phyloP scores from a whole-genome alignment of 2,113 vertebrate species.

The Leptosomus discolor region DNA sequence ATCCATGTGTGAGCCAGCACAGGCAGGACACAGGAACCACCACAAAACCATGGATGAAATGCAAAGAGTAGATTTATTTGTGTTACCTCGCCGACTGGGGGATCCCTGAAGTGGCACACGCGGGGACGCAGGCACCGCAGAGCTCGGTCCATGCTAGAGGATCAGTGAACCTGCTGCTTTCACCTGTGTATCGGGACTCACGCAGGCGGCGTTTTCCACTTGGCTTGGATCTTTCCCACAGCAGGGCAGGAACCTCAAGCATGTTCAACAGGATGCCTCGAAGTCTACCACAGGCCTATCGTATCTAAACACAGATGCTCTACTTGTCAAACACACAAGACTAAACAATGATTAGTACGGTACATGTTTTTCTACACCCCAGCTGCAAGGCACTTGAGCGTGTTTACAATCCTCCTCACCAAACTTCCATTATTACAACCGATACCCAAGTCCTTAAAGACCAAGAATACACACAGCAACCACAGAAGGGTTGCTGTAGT shows the following conservation, averaged over 20 bases:
- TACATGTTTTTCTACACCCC: background rate
- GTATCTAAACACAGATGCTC: background rate
- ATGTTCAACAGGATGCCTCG: background rate
- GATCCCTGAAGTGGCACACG: background rate
- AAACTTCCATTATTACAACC: background rate
- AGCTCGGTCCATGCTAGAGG: background rate
- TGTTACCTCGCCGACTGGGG: background rate
- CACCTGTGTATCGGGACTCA: background rate
- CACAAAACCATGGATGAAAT: background rate
- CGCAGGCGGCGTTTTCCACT: background rate
- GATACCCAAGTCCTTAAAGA: background rate
- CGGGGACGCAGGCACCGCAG: background rate
- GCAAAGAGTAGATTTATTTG: background rate
- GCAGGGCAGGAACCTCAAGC: background rate
- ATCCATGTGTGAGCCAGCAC: background rate
- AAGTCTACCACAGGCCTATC: background rate
- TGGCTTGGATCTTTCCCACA: background rate
- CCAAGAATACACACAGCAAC: background rate
- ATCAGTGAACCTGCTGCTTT: background rate
- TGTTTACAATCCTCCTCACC: background rate
- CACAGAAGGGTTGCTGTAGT: fast-evolving
- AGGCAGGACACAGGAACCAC: background rate
- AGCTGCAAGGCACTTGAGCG: background rate
- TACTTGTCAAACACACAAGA: background rate
- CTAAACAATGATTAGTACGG: background rate